Evolutionary conservation across 2,113 vertebrate species (phyloP).

Genomic region (Propithecus coquereli): DNA sequence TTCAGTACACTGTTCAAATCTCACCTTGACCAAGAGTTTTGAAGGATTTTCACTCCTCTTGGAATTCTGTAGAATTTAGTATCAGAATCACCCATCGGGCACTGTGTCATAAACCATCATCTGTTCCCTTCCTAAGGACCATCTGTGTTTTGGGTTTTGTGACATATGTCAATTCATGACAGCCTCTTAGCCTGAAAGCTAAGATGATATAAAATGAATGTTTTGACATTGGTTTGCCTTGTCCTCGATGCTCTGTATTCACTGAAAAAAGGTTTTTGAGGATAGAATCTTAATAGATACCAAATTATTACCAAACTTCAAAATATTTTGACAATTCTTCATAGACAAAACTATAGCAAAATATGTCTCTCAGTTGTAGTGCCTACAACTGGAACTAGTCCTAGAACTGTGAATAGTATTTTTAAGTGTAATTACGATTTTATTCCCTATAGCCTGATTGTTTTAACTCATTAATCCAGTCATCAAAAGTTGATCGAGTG

Average conservation of each 20-base stretch:
- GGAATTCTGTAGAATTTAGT: neutral
- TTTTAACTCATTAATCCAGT: constrained; percentile 3
- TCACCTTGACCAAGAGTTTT: neutral
- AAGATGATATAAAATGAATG: constrained; percentile 24
- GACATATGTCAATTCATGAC: neutral
- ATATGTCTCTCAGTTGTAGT: neutral
- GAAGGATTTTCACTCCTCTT: neutral
- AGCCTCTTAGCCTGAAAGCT: neutral
- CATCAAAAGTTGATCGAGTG: neutral
- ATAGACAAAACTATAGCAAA: constrained; percentile 10
- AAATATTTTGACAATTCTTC: constrained; percentile 71
- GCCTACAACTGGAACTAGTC: neutral
- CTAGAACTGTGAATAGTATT: neutral
- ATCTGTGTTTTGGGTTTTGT: neutral
- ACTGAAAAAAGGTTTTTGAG: neutral
- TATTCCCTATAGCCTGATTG: neutral
- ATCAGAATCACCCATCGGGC: neutral
- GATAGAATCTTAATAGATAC: constrained; percentile 52
- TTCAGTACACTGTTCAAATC: neutral
- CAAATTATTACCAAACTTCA: constrained; percentile 62
- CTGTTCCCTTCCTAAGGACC: neutral
- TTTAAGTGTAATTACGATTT: neutral
- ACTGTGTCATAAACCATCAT: neutral
- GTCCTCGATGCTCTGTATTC: constrained; percentile 5
- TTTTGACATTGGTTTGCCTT: constrained; percentile 50